Percentiles rank a stretch among this genome's conserved stretches.
Conservation (phyloP, 2,888 invertebrate genomes). For the Terebella lapidaria region DNA sequence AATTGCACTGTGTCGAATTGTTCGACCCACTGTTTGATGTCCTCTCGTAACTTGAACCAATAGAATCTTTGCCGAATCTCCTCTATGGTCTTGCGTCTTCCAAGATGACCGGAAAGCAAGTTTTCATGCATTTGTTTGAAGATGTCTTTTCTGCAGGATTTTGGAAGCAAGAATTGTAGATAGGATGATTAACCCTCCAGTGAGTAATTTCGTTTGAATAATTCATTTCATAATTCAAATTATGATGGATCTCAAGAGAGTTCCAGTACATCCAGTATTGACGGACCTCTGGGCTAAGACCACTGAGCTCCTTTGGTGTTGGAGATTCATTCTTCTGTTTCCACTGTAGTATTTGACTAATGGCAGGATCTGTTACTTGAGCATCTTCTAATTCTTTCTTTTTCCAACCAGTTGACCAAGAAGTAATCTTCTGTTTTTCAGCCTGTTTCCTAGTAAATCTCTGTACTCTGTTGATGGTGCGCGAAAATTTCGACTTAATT, state of each 20-base stretch:
- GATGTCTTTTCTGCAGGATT: not conserved
- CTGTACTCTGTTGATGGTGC: no score
- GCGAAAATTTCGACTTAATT: no score
- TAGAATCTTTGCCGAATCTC: not conserved
- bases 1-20: no score
- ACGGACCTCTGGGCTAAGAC: not conserved
- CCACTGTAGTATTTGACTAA: not conserved
- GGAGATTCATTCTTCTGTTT: not conserved
- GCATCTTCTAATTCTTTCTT: not conserved
- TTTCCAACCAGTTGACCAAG: not conserved
- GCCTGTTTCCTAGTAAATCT: no score
- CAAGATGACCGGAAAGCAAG: conserved; percentile 1
- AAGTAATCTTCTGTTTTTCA: not conserved
- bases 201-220: not conserved
- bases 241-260: not conserved
- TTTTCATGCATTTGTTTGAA: not conserved
- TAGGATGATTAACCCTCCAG: not conserved
- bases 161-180: not conserved
- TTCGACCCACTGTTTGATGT: no score
- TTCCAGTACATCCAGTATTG: conserved; percentile 6
- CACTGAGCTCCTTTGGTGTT: not conserved
- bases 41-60: not conserved
- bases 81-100: not conserved
- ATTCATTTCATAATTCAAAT: not conserved
- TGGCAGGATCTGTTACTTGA: not conserved